Evolutionary conservation across 2,888 invertebrate genomes (phyloP).

Genomic region (Notocelia uddmanniana): DNA sequence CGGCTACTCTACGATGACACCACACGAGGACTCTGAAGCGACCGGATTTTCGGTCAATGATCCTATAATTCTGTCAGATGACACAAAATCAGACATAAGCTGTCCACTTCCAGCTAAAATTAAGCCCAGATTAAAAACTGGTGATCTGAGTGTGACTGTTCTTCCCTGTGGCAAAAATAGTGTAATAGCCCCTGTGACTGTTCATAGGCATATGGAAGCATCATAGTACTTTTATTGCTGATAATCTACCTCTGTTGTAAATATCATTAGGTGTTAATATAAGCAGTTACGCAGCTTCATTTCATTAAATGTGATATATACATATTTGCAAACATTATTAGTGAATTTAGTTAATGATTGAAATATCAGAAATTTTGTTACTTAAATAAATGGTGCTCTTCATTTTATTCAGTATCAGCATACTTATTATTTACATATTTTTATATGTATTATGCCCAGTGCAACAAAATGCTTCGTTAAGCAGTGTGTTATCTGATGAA

Average conservation of each 20-base stretch:
- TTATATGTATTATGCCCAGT: conserved; percentile 12
- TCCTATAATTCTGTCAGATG: conserved; percentile 85
- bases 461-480: conserved; percentile 2
- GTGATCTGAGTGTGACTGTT: conserved; percentile 78
- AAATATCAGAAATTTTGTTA: conserved; percentile 32
- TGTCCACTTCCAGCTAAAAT: conserved; percentile 84
- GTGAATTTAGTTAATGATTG: conserved; percentile 45
- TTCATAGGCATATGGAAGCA: conserved; percentile 95
- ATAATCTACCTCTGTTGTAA: conserved; percentile 68
- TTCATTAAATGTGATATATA: conserved; percentile 51
- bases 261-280: conserved; percentile 34
- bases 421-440: conserved; percentile 30
- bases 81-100: conserved; percentile 84
- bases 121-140: conserved; percentile 73
- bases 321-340: conserved; percentile 50
- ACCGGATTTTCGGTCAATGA: conserved; percentile 91
- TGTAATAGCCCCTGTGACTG: conserved; percentile 95
- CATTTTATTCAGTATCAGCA: conserved; percentile 11
- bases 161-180: conserved; percentile 84
- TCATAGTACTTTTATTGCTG: conserved; percentile 72
- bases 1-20: conserved; percentile 97
- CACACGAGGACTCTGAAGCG: conserved; percentile 95
- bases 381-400: conserved; percentile 49
- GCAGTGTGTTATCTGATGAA: background rate
- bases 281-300: conserved; percentile 36